Evolutionary conservation across 92 coral and sea anemone species (phyloP), one percentile per base, ranked within the genome.

Genomic region (Heteractis magnifica): DNA sequence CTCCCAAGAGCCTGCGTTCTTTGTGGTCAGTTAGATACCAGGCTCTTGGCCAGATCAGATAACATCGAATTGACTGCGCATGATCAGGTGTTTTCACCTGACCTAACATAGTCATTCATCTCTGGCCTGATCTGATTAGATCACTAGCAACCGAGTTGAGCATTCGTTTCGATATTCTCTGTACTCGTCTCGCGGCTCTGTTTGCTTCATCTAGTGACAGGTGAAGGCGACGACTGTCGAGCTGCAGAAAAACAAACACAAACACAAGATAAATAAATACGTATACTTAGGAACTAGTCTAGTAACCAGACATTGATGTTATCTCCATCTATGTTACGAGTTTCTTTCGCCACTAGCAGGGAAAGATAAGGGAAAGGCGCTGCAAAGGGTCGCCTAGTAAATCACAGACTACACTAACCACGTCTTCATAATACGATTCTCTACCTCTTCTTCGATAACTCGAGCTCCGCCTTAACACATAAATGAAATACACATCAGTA

Each of bases 201-300:
- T 92, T 91, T 56, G 99, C 99, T 20, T 94, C 98, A 84, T 94
- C 99, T 3, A 97, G 99, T 5, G 98, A 88, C 71, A 89, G 86
- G 51, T 90, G 94, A 34, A 90, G 93, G 48, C 94, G 90, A 77
- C 84, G 80, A 48, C 90, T 84, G 75, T 89, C 93, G 86, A 94
- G 88, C 81, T 83, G 56, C 78, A 78, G 85, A 23, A 77, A 52
- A 73, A 75, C 59, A 49, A 56, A 12, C 16, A 56, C 16, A n/a
- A 58, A 58, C 64, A 58, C 64, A 12, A 58, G 62, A 18, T 14
- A 56, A 34, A 0, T 34, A 34, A 34, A 2, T 34, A 34, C 44
- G 3, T 34, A 34, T 34, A 34, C 44, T 34, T 1, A 34, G 44
- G 44, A 34, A 0, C 3, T 34, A 34, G 44, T 34, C 44, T 34